Evolutionary conservation across 2,797 vertebrate genomes (phyloP).

Genomic region (Poeciliopsis gracilis): DNA sequence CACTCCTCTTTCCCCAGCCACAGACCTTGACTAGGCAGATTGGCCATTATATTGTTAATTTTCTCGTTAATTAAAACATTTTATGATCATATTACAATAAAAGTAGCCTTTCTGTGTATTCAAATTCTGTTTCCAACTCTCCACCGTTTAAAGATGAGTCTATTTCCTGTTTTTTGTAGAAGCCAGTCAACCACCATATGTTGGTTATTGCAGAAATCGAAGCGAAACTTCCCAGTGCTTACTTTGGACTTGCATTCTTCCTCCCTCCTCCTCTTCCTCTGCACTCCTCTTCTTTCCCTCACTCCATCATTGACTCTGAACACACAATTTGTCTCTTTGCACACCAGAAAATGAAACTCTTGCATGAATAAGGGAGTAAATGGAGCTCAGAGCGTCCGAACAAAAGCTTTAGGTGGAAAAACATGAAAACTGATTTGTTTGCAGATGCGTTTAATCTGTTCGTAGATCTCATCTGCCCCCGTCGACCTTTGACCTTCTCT

Average conservation of each 20-base stretch:
- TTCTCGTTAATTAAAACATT: constrained; percentile 11
- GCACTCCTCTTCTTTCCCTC: constrained; percentile 45
- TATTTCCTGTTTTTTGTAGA: constrained; percentile 6
- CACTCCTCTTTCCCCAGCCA: constrained; percentile 41
- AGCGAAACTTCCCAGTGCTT: constrained; percentile 35
- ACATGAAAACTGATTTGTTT: background rate
- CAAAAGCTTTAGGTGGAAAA: background rate
- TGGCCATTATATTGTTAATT: constrained; percentile 10
- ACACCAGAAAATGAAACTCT: constrained; percentile 5
- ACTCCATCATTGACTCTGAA: constrained; percentile 56
- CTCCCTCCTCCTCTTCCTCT: background rate
- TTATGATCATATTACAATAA: constrained; percentile 11
- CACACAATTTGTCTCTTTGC: constrained; percentile 34
- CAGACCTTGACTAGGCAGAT: constrained; percentile 63
- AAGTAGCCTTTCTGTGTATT: constrained; percentile 54
- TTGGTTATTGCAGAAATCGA: constrained; percentile 35
- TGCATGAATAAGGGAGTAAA: background rate
- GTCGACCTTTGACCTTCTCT: background rate
- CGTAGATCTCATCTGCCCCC: background rate
- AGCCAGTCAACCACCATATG: constrained; percentile 12
- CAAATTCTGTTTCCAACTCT: constrained; percentile 56
- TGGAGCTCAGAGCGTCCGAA: background rate
- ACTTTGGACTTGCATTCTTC: constrained; percentile 54
- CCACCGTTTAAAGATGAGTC: constrained; percentile 16
- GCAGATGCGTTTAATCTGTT: background rate